Base-by-base conservation (phyloP, 2,888 invertebrate species). In the Halictus quadricinctus region DNA sequence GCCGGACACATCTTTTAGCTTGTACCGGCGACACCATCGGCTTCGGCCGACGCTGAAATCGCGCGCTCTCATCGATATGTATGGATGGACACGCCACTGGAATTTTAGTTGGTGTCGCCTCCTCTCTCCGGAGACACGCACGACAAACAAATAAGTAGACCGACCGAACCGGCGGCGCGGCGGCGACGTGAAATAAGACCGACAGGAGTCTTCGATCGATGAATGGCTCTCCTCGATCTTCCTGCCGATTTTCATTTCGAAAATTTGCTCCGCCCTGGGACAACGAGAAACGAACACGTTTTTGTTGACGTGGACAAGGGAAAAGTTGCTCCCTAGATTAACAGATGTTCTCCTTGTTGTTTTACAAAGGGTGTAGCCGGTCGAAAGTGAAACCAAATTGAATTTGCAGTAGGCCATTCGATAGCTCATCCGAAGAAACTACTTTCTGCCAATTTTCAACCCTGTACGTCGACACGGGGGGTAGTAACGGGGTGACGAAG, bases 81-180 rank as follows among this genome's bases (percentile, higher is more conserved):
- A 92, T 90, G 92, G 90, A 90, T 91, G 91, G 91, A 93, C 92
- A 92, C 93, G 91, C 88, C 88, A 84, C 80, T 90, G 94, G 94
- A 94, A 94, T 94, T 94, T 94, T 93, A 94, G 94, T 93, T 94
- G 93, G 93, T 91, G 88, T 91, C 91, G 89, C 89, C 87, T 87
- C 81, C 81, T 79, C 72, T 46, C 10, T 74, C 66, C 73, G 86
- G 86, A 66, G 80, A 80, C 86, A 81, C 86, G 85, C 88, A 84
- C 82, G 88, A 87, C 90, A 89, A 90, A 88, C 91, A 88, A 92
- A 92, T 92, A 91, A 91, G 92, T 91, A 91, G 86, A 87, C 78
- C 86, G 86, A 77, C 36, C 66, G 66, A 25, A 18, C 66, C 29
- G 54, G 54, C 5, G 41, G 85, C 10, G 43, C 41, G 50, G 46